A percentile compares a stretch with the other conserved stretches of the same genome.
Conservation (phyloP, 2,888 invertebrate species). For the Monochamus alternatus region DNA sequence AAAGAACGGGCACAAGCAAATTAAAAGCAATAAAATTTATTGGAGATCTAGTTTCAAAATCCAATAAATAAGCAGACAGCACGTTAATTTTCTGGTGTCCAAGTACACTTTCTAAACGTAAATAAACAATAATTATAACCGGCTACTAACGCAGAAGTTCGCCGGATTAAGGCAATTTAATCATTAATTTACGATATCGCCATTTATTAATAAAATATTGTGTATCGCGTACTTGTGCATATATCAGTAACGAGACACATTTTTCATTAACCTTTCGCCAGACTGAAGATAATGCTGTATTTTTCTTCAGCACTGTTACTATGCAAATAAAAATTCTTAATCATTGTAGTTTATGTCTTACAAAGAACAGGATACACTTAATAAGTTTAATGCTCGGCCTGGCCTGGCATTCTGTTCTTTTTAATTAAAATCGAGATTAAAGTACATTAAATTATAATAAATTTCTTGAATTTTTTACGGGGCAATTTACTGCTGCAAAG, state of each 20-base stretch:
- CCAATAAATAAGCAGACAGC: too few species aligned
- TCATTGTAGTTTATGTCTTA: constrained; percentile 25
- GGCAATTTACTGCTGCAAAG: background rate
- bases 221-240: background rate
- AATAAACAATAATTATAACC: too few species aligned
- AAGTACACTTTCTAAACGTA: too few species aligned
- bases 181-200: background rate
- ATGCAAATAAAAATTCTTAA: constrained; percentile 30
- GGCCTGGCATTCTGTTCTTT: constrained; percentile 22
- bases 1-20: too few species aligned
- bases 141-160: background rate
- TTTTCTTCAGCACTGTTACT: constrained; percentile 32
- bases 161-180: background rate
- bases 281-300: constrained; percentile 24
- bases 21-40: too few species aligned
- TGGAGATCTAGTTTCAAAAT: too few species aligned
- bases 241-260: constrained; percentile 16
- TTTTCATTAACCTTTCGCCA: constrained; percentile 25
- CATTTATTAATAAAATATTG: constrained; percentile 1
- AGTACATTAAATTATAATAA: constrained; percentile 20
- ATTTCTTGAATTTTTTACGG: constrained; percentile 18
- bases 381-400: constrained; percentile 34
- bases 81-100: too few species aligned
- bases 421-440: constrained; percentile 32
- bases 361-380: constrained; percentile 37